Evolutionary conservation across 1,140 invertebrate species (phyloP).

Genomic region (Brachionus calyciflorus): DNA sequence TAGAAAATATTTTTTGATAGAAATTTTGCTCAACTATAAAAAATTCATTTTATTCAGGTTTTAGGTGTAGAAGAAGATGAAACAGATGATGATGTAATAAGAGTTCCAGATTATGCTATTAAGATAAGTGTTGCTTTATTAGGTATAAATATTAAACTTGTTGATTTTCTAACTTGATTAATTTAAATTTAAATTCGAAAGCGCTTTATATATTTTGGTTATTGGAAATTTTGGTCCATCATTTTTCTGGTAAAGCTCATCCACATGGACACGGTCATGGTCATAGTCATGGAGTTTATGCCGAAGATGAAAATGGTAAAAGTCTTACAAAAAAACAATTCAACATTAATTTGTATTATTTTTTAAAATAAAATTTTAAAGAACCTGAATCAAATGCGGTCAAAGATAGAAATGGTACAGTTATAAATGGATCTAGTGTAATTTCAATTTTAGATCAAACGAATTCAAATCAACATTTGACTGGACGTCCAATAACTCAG

Average conservation of each 20-base stretch:
- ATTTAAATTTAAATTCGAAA: not conserved
- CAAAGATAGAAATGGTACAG: too few relatives aligned
- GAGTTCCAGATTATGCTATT: constrained; percentile 16
- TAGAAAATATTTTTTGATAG: too few relatives aligned
- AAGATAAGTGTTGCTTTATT: constrained; percentile 31
- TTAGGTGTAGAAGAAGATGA: constrained; percentile 42
- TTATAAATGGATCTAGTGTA: too few relatives aligned
- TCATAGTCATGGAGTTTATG: constrained; percentile 32
- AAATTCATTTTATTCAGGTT: constrained; percentile 11
- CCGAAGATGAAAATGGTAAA: not conserved
- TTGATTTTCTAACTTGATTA: not conserved
- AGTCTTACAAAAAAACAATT: too few relatives aligned
- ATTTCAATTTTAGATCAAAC: not conserved
- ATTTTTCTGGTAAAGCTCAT: constrained; percentile 16
- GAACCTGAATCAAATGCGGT: too few relatives aligned
- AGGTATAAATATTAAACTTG: not conserved
- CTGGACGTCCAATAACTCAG: not conserved
- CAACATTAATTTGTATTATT: not conserved
- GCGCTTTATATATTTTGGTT: constrained; percentile 14
- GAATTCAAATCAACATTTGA: not conserved
- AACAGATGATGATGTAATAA: not conserved
- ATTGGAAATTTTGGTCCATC: constrained; percentile 20
- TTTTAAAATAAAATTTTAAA: not conserved
- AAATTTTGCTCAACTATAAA: too few relatives aligned
- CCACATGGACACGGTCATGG: constrained; percentile 20